Conservation (phyloP, 1,140 invertebrate species). For the Drosophila kohkoa region DNA sequence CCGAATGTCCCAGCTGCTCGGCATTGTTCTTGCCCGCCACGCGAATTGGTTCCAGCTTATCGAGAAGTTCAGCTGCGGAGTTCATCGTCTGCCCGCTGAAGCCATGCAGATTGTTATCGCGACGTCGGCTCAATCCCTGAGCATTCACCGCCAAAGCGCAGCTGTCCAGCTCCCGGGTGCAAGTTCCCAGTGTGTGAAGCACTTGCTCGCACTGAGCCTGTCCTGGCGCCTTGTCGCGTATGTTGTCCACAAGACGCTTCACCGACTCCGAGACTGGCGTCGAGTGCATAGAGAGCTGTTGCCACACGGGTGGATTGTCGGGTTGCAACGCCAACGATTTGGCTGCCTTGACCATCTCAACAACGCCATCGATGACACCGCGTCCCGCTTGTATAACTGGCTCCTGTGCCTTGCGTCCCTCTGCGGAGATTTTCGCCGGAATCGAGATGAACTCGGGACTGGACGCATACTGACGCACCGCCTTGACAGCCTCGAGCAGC, state of each 20-base stretch:
- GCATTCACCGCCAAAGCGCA: conserved; percentile 94
- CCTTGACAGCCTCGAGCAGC: conserved; percentile 95
- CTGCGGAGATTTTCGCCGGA: conserved; percentile 94
- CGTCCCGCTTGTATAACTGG: conserved; percentile 94
- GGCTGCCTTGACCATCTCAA: conserved; percentile 94
- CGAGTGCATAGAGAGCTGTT: conserved; percentile 95
- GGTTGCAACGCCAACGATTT: conserved; percentile 95
- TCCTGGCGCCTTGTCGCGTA: conserved; percentile 97
- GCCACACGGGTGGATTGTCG: conserved; percentile 97
- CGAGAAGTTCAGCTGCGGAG: conserved; percentile 91
- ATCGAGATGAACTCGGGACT: conserved; percentile 96
- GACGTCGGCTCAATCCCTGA: conserved; percentile 90
- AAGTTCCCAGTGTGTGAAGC: conserved; percentile 91
- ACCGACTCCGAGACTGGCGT: conserved; percentile 98
- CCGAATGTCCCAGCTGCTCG: conserved; percentile 95
- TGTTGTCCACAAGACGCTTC: conserved; percentile 95
- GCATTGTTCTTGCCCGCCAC: conserved; percentile 95
- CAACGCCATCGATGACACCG: conserved; percentile 87
- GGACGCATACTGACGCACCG: conserved; percentile 96
- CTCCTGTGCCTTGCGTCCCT: conserved; percentile 92
- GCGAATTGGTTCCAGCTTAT: conserved; percentile 93
- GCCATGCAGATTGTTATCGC: conserved; percentile 92
- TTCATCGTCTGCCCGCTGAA: conserved; percentile 92
- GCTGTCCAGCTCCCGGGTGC: conserved; percentile 93
- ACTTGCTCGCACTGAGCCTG: conserved; percentile 96